Evolutionary conservation across 2,113 vertebrate species (phyloP).

Genomic region (Sylvicapra grimmia): DNA sequence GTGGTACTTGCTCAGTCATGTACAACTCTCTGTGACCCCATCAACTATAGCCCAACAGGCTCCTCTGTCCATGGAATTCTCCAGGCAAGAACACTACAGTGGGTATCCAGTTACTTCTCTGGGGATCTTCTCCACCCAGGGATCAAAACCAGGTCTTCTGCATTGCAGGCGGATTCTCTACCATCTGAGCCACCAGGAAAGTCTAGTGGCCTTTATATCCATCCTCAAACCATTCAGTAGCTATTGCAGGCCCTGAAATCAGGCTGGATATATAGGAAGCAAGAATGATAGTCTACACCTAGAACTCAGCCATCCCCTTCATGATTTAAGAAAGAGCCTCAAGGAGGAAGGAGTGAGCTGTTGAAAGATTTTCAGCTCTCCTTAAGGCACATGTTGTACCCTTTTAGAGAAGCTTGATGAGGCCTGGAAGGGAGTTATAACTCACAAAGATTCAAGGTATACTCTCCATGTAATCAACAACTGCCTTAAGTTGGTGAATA

Average conservation of each 20-base stretch:
- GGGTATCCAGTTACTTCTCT: background rate
- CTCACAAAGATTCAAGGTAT: conserved; percentile 41
- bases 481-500: conserved; percentile 54
- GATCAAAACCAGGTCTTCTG: background rate
- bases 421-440: background rate
- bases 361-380: background rate
- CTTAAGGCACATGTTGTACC: background rate
- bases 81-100: background rate
- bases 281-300: background rate
- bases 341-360: background rate
- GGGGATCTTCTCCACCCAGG: background rate
- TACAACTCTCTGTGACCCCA: background rate
- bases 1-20: background rate
- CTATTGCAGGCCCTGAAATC: background rate
- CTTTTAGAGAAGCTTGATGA: conserved; percentile 38
- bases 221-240: background rate
- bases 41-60: background rate
- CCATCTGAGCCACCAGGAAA: background rate
- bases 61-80: background rate
- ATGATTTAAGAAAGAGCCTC: background rate
- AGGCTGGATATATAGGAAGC: background rate
- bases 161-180: background rate
- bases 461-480: conserved; percentile 55
- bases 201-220: background rate
- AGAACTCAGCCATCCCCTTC: background rate